phyloP scores from a whole-genome alignment of 1,140 invertebrate genomes.

The Drosophila littoralis region DNA sequence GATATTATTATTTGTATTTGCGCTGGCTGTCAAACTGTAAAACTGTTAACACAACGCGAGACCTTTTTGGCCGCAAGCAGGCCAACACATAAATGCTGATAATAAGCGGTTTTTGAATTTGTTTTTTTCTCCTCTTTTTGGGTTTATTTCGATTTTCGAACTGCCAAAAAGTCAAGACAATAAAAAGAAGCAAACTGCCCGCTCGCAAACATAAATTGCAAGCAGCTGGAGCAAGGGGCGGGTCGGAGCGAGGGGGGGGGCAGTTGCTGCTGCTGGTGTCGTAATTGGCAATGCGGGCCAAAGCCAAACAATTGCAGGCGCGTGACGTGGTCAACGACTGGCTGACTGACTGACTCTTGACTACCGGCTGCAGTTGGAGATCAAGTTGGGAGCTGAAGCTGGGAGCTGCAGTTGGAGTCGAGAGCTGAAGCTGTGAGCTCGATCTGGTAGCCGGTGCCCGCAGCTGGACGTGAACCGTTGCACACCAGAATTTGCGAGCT shows the following conservation, averaged over 20 bases:
- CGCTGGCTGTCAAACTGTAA: conserved; percentile 33
- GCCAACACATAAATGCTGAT: conserved; percentile 59
- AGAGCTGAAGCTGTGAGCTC: neutral
- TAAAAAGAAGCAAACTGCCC: conserved; percentile 59
- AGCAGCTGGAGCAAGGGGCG: conserved; percentile 21
- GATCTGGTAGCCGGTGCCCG: neutral
- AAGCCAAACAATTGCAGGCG: conserved; percentile 69
- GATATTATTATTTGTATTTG: too few relatives aligned
- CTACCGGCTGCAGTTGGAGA: conserved; percentile 13
- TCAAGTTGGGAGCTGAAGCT: conserved; percentile 2
- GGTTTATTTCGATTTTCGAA: conserved; percentile 40
- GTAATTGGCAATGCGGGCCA: conserved; percentile 77
- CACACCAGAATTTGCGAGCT: conserved; percentile 40
- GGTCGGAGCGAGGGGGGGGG: neutral
- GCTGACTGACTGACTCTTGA: conserved; percentile 32
- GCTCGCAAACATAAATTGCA: conserved; percentile 73
- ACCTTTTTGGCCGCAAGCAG: conserved; percentile 65
- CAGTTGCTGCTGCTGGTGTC: conserved; percentile 55
- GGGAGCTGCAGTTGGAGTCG: neutral
- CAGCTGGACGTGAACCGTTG: conserved; percentile 4
- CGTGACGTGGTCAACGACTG: conserved; percentile 70
- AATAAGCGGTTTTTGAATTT: conserved; percentile 71
- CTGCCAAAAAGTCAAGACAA: conserved; percentile 48
- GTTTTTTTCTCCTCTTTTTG: neutral
- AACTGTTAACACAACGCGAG: conserved; percentile 16